A percentile compares a stretch with the other conserved stretches of the same genome.
Evolutionary conservation across 2,888 invertebrate genomes (phyloP).

Genomic region (Thereva unica): DNA sequence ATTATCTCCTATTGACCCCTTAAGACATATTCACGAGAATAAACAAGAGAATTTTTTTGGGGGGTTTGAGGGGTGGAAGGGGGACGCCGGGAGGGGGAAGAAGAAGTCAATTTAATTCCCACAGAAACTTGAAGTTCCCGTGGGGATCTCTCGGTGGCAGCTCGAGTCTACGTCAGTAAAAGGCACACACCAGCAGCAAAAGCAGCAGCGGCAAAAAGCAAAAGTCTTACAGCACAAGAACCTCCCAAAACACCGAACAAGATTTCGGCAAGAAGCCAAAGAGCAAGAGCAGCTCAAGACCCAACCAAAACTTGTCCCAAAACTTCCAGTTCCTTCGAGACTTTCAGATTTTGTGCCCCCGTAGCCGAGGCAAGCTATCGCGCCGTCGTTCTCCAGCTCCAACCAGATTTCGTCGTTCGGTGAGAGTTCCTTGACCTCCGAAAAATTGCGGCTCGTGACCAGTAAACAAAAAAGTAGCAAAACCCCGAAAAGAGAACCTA

Average conservation of each 20-base stretch:
- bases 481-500: too few relatives aligned
- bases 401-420: background rate
- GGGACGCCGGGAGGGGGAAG: too few relatives aligned
- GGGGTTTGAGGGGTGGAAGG: too few relatives aligned
- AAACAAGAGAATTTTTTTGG: background rate
- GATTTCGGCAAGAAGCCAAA: slow-evolving; percentile 1
- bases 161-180: background rate
- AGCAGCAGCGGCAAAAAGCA: slow-evolving; percentile 8
- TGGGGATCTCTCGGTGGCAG: background rate
- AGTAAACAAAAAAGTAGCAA: slow-evolving; percentile 20
- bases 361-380: slow-evolving; percentile 49
- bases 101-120: slow-evolving; percentile 1
- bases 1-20: slow-evolving; percentile 4
- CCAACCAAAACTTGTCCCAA: slow-evolving; percentile 31
- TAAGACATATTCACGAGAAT: background rate
- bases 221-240: slow-evolving; percentile 1
- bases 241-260: slow-evolving; percentile 4
- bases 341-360: slow-evolving; percentile 52
- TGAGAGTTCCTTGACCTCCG: slow-evolving; percentile 22
- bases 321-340: slow-evolving; percentile 53
- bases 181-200: background rate
- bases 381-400: slow-evolving; percentile 47
- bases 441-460: slow-evolving; percentile 29
- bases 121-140: slow-evolving; percentile 2
- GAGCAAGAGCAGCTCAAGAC: background rate